Base-by-base conservation (phyloP, 2,888 invertebrate genomes). In the Brachyptera putata region DNA sequence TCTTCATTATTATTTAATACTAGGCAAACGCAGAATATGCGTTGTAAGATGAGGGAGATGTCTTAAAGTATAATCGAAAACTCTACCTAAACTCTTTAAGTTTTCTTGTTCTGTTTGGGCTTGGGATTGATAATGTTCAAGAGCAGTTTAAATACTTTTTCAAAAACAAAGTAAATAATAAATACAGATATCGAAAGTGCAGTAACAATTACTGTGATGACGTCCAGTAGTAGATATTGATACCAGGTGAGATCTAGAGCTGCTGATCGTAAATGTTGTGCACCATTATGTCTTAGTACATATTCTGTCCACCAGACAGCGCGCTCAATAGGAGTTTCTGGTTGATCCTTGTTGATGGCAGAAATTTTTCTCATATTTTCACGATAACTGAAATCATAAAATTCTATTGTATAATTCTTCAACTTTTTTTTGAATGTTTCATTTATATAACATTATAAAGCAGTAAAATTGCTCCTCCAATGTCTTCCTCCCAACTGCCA, bases 111-210 rank as follows among this genome's bases (percentile, higher is more conserved):
- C 7, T 30, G 5, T 11, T 30, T 7, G 7, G 5, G 5, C 11
- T 30, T 30, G 30, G 11, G 11, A 30, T 11, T n/a, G n/a, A n/a
- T n/a, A n/a, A n/a, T n/a, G n/a, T n/a, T n/a, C n/a, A n/a, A n/a
- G n/a, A n/a, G n/a, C n/a, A n/a, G 30, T 30, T 30, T 30, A 7
- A 30, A 5, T 30, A 11, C 30, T 11, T 7, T 5, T 30, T 30
- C 30, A 7, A 30, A 5, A 11, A 7, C 30, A 11, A 7, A 7
- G 30, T 30, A 30, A 30, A 5, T 30, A 30, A 11, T 83, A 81
- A 68, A 83, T 83, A 73, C 59, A 76, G 73, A 67, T 78, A 73
- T 5, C 11, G 11, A 7, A 74, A 74, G 75, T 24, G 46, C 18
- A 3, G n/a, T 24, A 11, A 24, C 24, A 7, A 46, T 16, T 46